phyloP scores from a whole-genome alignment of 2,797 vertebrate genomes.

The Microcaecilia unicolor region DNA sequence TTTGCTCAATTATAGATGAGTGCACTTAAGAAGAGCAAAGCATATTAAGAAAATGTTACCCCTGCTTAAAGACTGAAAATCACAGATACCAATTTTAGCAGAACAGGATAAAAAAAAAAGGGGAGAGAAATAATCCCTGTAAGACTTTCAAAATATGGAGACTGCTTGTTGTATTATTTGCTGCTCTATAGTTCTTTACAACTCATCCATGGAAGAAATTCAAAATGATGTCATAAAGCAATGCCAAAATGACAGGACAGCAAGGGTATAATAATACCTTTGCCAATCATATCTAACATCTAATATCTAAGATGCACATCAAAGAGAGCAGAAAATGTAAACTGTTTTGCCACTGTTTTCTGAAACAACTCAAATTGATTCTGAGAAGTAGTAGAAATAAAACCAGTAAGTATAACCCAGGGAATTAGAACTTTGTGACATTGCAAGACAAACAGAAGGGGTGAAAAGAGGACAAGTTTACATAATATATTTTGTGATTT shows the following conservation, averaged over 20 bases:
- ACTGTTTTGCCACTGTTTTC: background rate
- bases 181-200: slow-evolving; percentile 84
- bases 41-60: slow-evolving; percentile 45
- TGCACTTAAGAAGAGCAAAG: slow-evolving; percentile 72
- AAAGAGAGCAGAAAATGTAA: slow-evolving; percentile 19
- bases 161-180: slow-evolving; percentile 86
- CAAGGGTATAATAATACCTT: slow-evolving; percentile 68
- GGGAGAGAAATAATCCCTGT: slow-evolving; percentile 39
- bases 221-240: slow-evolving; percentile 91
- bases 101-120: slow-evolving; percentile 69
- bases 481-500: no score
- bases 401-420: no score
- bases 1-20: slow-evolving; percentile 84
- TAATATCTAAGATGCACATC: slow-evolving; percentile 56
- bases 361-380: no score
- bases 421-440: no score
- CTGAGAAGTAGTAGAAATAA: no score
- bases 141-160: slow-evolving; percentile 80
- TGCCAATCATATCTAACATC: slow-evolving; percentile 71
- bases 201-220: slow-evolving; percentile 81
- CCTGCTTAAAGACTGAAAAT: slow-evolving; percentile 54
- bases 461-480: no score
- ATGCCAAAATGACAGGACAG: slow-evolving; percentile 78
- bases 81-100: slow-evolving; percentile 62
- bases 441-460: no score